phyloP scores from a whole-genome alignment of 1,140 invertebrate species.

The Probaryconus sp. region DNA sequence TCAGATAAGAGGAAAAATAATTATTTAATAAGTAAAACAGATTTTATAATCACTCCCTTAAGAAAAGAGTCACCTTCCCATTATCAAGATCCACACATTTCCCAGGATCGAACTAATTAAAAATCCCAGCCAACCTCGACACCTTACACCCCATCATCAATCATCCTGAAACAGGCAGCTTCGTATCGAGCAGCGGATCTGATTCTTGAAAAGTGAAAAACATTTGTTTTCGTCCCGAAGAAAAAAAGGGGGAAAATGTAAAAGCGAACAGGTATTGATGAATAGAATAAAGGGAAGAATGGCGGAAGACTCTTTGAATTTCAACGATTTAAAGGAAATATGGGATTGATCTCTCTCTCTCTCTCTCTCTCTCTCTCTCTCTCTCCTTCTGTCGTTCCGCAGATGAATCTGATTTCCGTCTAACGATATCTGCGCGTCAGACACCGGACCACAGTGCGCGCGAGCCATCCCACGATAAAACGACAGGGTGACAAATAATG shows the following conservation, averaged over 20 bases:
- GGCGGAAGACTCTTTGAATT: conserved; percentile 32
- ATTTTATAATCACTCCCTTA: no score
- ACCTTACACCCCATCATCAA: conserved; percentile 20
- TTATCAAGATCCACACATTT: no score
- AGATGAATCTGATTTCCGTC: conserved; percentile 37
- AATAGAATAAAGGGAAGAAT: conserved; percentile 47
- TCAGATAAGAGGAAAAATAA: no score
- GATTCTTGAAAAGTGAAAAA: conserved; percentile 49
- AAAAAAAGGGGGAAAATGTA: conserved; percentile 10
- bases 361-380: no score
- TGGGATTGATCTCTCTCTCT: conserved; percentile 46
- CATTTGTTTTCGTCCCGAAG: conserved; percentile 44
- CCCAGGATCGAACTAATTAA: conserved; percentile 10
- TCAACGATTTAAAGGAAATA: conserved; percentile 48
- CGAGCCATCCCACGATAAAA: conserved; percentile 17
- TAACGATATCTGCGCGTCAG: conserved; percentile 31
- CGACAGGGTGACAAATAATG: conserved; percentile 69
- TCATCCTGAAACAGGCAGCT: conserved; percentile 23
- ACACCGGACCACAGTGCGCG: conserved; percentile 36
- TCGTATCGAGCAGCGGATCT: conserved; percentile 24
- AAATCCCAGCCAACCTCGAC: conserved; percentile 1
- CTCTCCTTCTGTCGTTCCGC: conserved; percentile 19
- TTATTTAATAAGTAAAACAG: no score
- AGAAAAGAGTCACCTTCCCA: no score
- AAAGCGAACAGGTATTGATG: conserved; percentile 42